These are phyloP conservation scores for Gouania willdenowi DNA, from an alignment of 2,797 vertebrate genomes.

Conservation along the genomic window DNA sequence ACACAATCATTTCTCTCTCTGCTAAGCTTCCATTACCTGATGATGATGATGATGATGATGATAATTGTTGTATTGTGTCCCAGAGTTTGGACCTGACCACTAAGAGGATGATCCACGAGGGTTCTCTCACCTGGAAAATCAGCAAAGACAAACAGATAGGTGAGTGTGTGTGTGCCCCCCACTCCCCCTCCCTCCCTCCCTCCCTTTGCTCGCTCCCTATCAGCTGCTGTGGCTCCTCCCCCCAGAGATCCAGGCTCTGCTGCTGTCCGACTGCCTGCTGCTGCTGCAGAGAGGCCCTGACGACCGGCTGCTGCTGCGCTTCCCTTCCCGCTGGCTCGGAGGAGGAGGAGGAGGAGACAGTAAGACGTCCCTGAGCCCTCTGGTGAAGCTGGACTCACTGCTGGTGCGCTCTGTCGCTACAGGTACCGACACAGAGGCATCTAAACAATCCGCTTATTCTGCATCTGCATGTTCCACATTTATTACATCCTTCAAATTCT, in stretches of 20 bases:
- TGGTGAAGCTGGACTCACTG: slow-evolving; percentile 72
- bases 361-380: slow-evolving; percentile 73
- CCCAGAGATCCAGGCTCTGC: slow-evolving; percentile 87
- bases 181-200: too few relatives aligned
- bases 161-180: slow-evolving; percentile 36
- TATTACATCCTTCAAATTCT: too few relatives aligned
- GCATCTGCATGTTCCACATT: too few relatives aligned
- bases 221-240: background rate
- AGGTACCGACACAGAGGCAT: slow-evolving; percentile 35
- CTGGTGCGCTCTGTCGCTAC: slow-evolving; percentile 76
- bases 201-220: too few relatives aligned
- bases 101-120: slow-evolving; percentile 90
- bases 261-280: slow-evolving; percentile 88
- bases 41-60: too few relatives aligned
- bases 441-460: too few relatives aligned
- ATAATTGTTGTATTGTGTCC: background rate
- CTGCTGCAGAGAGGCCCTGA: slow-evolving; percentile 86
- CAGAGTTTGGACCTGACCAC: slow-evolving; percentile 88
- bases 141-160: slow-evolving; percentile 91
- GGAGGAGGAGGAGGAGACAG: slow-evolving; percentile 56
- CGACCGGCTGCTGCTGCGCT: slow-evolving; percentile 85
- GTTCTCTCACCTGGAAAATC: slow-evolving; percentile 86
- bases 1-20: too few relatives aligned
- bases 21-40: too few relatives aligned
- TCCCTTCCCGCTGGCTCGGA: slow-evolving; percentile 80